Base-by-base conservation (phyloP, 2,797 vertebrate species). In the Amazona ochrocephala region DNA sequence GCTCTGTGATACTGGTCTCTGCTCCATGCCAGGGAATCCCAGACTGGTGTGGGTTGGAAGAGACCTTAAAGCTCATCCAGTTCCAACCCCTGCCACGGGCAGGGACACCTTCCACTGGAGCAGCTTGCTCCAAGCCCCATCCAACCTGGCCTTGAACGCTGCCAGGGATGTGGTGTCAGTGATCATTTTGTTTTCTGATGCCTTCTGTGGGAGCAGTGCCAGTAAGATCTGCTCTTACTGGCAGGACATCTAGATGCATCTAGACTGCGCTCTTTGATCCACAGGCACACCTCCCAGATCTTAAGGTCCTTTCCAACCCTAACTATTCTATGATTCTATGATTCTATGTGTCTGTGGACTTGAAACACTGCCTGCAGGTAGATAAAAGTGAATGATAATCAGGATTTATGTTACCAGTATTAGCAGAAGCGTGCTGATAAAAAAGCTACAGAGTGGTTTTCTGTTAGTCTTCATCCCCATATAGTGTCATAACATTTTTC, bases 221-320 rank as follows among this genome's bases (percentile, higher is more conserved):
- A 1, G 8, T 7, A 5, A 13, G 66, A 21, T 29, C 71, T 51
- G 48, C 45, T 9, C 2, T 19, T 12, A 0, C 34, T 6, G 56
- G 58, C 39, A 26, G 54, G 23, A 20, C 54, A 23, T 34, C 32
- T 10, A 58, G 54, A n/a, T 34, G 54, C 54, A 10, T 34, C 54
- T 58, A 16, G n/a, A 7, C 56, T 7, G 6, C 14, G 14, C 0
- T 5, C 32, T 23, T 12, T 29, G 79, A 17, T 32, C 23, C 20
- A 1, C 0, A 3, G 72, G 37, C 50, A 37, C 29, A 17, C 56
- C 68, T 87, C 34, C 75, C 47, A 37, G 37, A 37, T 37, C 37
- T 37, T 37, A 37, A 37, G 37, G 37, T 37, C 37, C 37, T 37
- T 37, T 37, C 37, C 37, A 37, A 37, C 37, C 9, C 37, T 37